Conservation (phyloP, 1,140 invertebrate species). For the Ruditapes philippinarum region DNA sequence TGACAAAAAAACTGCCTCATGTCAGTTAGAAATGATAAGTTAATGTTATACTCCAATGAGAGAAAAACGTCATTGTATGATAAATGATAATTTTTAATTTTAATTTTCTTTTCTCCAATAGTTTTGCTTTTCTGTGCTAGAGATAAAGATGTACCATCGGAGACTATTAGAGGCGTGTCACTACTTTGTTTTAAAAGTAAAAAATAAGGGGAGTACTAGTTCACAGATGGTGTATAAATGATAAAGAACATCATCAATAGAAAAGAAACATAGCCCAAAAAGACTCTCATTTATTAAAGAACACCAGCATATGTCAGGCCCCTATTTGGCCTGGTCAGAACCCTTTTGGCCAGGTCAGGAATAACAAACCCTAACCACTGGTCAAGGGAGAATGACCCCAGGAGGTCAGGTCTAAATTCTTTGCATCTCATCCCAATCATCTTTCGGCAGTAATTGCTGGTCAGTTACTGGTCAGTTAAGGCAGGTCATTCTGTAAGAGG, state of each 20-base stretch:
- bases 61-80: too few relatives aligned
- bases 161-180: too few relatives aligned
- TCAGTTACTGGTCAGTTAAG: slow-evolving; percentile 28
- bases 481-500: slow-evolving; percentile 4
- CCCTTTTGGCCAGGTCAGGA: slow-evolving; percentile 9
- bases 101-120: too few relatives aligned
- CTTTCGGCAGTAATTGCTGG: slow-evolving; percentile 18
- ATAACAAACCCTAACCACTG: neutral
- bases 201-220: too few relatives aligned
- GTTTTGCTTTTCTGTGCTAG: too few relatives aligned
- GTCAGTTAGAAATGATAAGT: too few relatives aligned
- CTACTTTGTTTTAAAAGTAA: neutral
- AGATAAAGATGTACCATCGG: too few relatives aligned
- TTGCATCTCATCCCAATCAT: slow-evolving; percentile 24
- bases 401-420: slow-evolving; percentile 30
- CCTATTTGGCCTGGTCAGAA: slow-evolving; percentile 3
- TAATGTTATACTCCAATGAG: too few relatives aligned
- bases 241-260: neutral
- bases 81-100: too few relatives aligned
- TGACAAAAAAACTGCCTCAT: too few relatives aligned
- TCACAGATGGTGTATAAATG: neutral
- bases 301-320: slow-evolving; percentile 7
- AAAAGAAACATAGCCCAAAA: neutral
- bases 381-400: slow-evolving; percentile 42
- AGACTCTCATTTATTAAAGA: too few relatives aligned